Conservation (phyloP, 2,797 vertebrate species). For the Acropternis orthonyx region DNA sequence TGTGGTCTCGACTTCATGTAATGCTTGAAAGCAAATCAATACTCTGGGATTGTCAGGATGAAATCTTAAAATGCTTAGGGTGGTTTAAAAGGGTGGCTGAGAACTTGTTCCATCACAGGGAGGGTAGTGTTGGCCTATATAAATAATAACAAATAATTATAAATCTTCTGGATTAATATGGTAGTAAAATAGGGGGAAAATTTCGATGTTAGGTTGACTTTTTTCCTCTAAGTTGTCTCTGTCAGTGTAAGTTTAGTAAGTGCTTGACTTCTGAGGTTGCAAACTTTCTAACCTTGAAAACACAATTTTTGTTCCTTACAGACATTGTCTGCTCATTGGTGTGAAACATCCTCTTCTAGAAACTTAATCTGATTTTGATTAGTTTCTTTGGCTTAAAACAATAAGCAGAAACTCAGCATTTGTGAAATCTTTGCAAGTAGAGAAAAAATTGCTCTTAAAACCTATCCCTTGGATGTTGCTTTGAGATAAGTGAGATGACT, state of each 20-base stretch:
- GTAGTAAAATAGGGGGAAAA: neutral
- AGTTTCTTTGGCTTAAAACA: neutral
- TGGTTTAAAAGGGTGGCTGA: neutral
- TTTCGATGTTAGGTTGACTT: rapidly evolving
- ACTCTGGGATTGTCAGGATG: neutral
- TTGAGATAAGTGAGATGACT: neutral
- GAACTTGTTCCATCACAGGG: neutral
- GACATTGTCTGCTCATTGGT: neutral
- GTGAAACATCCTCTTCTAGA: neutral
- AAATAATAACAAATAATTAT: neutral
- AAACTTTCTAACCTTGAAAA: neutral
- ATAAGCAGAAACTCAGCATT: neutral
- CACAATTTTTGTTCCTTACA: rapidly evolving
- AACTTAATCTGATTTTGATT: neutral
- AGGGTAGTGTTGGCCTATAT: neutral
- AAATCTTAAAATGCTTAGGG: neutral
- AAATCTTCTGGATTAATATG: neutral
- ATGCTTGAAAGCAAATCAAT: neutral
- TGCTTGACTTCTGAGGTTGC: neutral
- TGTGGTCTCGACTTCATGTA: neutral
- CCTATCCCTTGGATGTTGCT: neutral
- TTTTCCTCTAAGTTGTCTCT: neutral
- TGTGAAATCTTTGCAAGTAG: neutral
- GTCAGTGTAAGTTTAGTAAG: neutral
- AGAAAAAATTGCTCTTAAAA: neutral